Base-by-base conservation (phyloP, 2,888 invertebrate genomes). In the Rhogogaster chlorosoma region DNA sequence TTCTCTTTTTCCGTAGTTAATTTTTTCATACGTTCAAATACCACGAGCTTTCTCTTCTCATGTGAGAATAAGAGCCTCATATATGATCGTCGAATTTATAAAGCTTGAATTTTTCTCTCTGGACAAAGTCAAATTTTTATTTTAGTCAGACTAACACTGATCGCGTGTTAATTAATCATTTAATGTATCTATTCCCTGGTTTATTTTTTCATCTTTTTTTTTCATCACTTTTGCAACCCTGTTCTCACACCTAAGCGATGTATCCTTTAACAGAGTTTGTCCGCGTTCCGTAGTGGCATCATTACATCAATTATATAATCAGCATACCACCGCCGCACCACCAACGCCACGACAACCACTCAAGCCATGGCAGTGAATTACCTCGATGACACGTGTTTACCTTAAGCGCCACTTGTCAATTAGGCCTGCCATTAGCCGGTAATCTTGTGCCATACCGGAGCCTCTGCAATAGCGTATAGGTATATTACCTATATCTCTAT, bases 351-450 rank as follows among this genome's bases (percentile, higher is more conserved):
- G 83, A 83, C 83, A 83, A 83, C 83, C 83, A 83, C 83, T 83
- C 83, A 70, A 80, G 29, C 70, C 80, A 42, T 80, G 67, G 83
- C 83, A 67, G 83, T 83, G 83, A 83, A 83, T 83, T 84, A 75
- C 84, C 84, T 89, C 90, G 92, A 91, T 91, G 91, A 92, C 92
- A 92, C 91, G 91, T 92, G 91, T 91, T 92, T 91, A 91, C 90
- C 88, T 90, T 91, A 89, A 83, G 91, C 89, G 88, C 89, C 91
- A 89, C 88, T 88, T 88, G 91, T 90, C 91, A 92, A 92, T 92
- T 92, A 92, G 89, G 89, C 90, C 88, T 90, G 88, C 88, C 89
- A 90, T 91, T 83, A 83, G 83, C 83, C 67, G 67, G 83, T 42
- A 83, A 83, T 83, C 67, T 83, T 67, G 83, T 83, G 83, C 64